Conservation (phyloP, 2,888 invertebrate genomes). For the Cloeon dipterum region DNA sequence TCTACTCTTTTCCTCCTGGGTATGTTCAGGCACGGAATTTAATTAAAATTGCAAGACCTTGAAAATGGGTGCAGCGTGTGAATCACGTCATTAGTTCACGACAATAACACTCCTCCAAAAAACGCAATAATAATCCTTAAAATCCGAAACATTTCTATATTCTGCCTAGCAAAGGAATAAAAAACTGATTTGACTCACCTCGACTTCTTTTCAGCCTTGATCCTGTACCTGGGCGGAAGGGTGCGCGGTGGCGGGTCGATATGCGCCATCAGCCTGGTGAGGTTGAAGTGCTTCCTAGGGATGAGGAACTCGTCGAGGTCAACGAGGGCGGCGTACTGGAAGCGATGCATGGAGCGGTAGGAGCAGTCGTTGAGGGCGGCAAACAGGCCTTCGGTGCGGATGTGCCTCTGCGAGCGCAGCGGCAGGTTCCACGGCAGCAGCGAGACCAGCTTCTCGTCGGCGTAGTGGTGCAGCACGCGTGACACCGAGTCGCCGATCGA, state of each 20-base stretch:
- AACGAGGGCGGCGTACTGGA: constrained; percentile 10
- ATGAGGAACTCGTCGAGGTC: constrained; percentile 14
- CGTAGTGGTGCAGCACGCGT: constrained; percentile 10
- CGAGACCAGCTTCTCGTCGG: constrained; percentile 7
- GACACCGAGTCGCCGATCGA: constrained; percentile 10
- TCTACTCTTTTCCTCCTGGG: no score
- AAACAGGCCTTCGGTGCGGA: constrained; percentile 14
- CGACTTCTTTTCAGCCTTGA: background rate
- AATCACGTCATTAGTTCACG: no score
- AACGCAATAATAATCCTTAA: no score
- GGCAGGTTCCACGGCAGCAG: constrained; percentile 12
- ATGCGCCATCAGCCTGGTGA: background rate
- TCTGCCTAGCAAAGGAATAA: no score
- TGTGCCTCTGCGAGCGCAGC: constrained; percentile 10
- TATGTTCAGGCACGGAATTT: no score
- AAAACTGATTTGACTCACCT: no score
- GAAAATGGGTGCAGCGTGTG: no score
- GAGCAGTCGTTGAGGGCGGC: constrained; percentile 13
- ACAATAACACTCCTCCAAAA: no score
- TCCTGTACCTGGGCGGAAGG: background rate
- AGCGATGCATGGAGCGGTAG: constrained; percentile 10
- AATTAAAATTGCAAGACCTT: no score
- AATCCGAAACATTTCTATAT: no score
- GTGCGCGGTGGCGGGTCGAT: constrained; percentile 1
- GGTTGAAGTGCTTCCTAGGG: constrained; percentile 8